These are phyloP conservation scores for Hirudinaria manillensis DNA, from an alignment of 2,888 invertebrate genomes.

Conservation along the genomic window DNA sequence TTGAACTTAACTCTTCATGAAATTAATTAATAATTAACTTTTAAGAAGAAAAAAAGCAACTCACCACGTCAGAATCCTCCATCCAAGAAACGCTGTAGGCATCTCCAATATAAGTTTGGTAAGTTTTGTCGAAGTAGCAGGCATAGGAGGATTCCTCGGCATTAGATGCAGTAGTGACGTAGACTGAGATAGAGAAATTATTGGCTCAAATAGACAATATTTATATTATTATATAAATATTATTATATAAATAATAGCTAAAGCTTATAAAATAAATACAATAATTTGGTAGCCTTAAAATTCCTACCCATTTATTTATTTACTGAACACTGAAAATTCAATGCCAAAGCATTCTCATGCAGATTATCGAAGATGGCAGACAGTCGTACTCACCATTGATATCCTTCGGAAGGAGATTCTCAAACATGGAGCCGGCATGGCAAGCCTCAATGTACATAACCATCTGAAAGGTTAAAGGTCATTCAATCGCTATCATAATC, in stretches of 20 bases:
- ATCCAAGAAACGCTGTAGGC: constrained; percentile 63
- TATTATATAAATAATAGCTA: no score
- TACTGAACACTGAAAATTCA: no score
- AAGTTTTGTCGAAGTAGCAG: constrained; percentile 59
- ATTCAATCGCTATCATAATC: background rate
- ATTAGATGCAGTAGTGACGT: constrained; percentile 62
- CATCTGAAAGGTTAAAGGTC: constrained; percentile 51
- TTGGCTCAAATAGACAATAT: background rate
- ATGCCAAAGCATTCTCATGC: background rate
- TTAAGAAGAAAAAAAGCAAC: no score
- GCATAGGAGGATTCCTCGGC: constrained; percentile 61
- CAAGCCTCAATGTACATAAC: constrained; percentile 63
- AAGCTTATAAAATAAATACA: no score
- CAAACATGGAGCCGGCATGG: constrained; percentile 63
- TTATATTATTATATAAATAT: no score
- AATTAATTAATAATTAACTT: background rate
- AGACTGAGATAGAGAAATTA: constrained; percentile 42
- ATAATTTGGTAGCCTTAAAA: no score
- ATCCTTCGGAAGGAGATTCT: constrained; percentile 56
- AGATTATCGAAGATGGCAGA: no score
- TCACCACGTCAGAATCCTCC: constrained; percentile 59
- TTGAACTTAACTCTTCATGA: background rate
- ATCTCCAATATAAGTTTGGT: constrained; percentile 61
- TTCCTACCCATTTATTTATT: no score
- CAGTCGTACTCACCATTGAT: constrained; percentile 54